Percentiles rank a stretch among this genome's conserved stretches.
These are phyloP conservation scores for Neodon shergylaensis DNA, from an alignment of 2,113 vertebrate species.

Conservation along the genomic window DNA sequence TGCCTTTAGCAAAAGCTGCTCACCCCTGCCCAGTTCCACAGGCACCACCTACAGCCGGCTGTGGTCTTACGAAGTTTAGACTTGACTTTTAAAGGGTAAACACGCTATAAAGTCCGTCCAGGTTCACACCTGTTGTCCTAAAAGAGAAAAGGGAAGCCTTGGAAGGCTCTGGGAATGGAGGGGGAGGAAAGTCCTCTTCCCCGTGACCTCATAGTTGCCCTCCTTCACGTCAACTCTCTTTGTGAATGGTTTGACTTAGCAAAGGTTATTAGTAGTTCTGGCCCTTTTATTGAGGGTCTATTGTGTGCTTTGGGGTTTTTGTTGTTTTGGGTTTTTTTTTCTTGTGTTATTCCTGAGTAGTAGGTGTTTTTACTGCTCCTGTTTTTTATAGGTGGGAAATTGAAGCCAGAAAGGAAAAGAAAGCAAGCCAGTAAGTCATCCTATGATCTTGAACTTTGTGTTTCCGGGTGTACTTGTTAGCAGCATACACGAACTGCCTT, in stretches of 20 bases:
- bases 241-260: not conserved
- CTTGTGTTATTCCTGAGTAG: not conserved
- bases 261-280: not conserved
- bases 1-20: constrained; percentile 77
- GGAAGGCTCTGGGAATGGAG: not conserved
- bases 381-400: constrained; percentile 15
- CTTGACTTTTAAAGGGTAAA: constrained; percentile 67
- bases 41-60: constrained; percentile 63
- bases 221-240: not conserved
- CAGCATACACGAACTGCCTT: not conserved
- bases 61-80: constrained; percentile 71
- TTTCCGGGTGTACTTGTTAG: not conserved
- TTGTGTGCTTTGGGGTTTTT: not conserved
- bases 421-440: not conserved
- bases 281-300: not conserved
- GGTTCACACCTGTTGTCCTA: constrained; percentile 37
- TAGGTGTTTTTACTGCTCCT: not conserved
- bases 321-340: not conserved
- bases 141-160: constrained; percentile 38
- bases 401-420: not conserved
- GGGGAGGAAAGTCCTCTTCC: not conserved
- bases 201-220: not conserved
- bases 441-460: not conserved
- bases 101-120: constrained; percentile 42
- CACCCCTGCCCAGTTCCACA: constrained; percentile 66